Evolutionary conservation across 2,888 invertebrate genomes (phyloP).

Genomic region (Aethes cnicana): DNA sequence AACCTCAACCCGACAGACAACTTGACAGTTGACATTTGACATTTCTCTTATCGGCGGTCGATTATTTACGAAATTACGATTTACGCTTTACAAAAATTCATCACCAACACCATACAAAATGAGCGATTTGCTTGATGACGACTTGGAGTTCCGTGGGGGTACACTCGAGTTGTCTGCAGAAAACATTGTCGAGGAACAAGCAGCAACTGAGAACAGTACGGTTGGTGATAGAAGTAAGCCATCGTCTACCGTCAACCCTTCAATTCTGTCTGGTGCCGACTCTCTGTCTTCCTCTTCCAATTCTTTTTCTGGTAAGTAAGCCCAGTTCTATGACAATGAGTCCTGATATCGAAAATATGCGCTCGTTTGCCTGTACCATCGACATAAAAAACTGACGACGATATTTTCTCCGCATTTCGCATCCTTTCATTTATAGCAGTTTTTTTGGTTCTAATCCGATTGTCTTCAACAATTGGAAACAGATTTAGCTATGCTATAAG

Average conservation of each 20-base stretch:
- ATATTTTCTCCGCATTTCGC: too few species aligned
- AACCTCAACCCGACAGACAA: not conserved
- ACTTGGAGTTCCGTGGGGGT: conserved; percentile 82
- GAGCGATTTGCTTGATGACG: conserved; percentile 79
- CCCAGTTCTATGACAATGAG: not conserved
- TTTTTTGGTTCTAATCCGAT: too few species aligned
- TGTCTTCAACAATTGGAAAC: too few species aligned
- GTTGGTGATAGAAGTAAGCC: conserved; percentile 50
- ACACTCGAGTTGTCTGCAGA: conserved; percentile 73
- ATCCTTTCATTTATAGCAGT: too few species aligned
- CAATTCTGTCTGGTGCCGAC: conserved; percentile 73
- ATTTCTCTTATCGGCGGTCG: conserved; percentile 29
- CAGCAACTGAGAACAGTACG: conserved; percentile 47
- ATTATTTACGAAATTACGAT: conserved; percentile 31
- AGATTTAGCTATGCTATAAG: too few species aligned
- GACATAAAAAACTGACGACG: too few species aligned
- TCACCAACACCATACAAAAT: conserved; percentile 44
- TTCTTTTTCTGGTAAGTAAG: conserved; percentile 67
- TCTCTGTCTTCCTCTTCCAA: conserved; percentile 71
- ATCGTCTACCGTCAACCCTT: conserved; percentile 58
- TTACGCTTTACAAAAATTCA: conserved; percentile 22
- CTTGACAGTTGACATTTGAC: conserved; percentile 4
- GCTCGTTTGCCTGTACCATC: too few species aligned
- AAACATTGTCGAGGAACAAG: conserved; percentile 42
- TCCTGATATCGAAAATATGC: too few species aligned